phyloP scores from a whole-genome alignment of 1,140 invertebrate genomes.

The Phocides pigmalion region DNA sequence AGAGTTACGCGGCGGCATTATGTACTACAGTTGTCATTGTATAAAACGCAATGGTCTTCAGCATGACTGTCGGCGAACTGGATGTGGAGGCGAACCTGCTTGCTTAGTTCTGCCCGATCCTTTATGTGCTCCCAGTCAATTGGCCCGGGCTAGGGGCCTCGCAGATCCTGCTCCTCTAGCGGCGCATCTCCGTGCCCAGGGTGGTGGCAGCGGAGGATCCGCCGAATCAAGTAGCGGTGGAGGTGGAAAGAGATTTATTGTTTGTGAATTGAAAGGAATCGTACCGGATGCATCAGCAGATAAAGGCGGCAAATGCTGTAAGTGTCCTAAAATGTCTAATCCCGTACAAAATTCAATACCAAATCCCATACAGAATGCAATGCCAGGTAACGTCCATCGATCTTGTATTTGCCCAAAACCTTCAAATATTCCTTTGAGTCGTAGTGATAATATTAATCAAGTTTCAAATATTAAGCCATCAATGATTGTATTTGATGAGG shows the following conservation, averaged over 20 bases:
- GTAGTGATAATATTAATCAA: constrained; percentile 9
- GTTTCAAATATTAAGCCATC: constrained; percentile 23
- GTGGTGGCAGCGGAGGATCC: constrained; percentile 37
- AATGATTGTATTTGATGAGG: constrained; percentile 53
- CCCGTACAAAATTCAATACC: not conserved
- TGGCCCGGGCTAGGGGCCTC: constrained; percentile 69
- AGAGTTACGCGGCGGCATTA: constrained; percentile 87
- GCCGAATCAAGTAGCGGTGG: constrained; percentile 37
- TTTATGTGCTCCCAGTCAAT: constrained; percentile 85
- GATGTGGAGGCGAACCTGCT: constrained; percentile 87
- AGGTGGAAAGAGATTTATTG: constrained; percentile 67
- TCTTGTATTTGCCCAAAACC: constrained; percentile 29
- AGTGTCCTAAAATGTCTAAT: constrained; percentile 46
- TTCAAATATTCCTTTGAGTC: not conserved
- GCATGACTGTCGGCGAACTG: constrained; percentile 88
- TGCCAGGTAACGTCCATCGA: not conserved
- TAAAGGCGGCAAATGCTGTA: constrained; percentile 65
- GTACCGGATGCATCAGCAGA: constrained; percentile 47
- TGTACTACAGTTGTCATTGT: constrained; percentile 89
- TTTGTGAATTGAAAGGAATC: constrained; percentile 72
- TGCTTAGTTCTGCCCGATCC: constrained; percentile 88
- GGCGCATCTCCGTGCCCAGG: constrained; percentile 52
- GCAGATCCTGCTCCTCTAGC: constrained; percentile 66
- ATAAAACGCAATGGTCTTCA: constrained; percentile 90
- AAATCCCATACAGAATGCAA: not conserved